Evolutionary conservation across 2,797 vertebrate species (phyloP), one percentile per base, ranked within the genome.

Genomic region (Gila robusta): DNA sequence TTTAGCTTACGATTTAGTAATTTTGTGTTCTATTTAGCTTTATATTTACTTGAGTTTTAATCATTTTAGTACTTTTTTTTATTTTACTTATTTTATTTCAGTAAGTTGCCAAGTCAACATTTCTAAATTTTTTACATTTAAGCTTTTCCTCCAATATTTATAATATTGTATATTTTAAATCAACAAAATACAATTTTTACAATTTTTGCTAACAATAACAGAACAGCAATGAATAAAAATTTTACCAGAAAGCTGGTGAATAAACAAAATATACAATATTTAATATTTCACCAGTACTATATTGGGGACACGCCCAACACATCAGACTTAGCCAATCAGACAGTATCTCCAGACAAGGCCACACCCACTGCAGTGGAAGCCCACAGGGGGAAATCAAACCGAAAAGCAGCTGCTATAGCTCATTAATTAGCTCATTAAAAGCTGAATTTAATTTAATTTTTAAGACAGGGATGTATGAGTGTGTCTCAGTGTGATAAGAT

Each of bases 401-500:
- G 32, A 77, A 26, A 23, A 74, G 26, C 72, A 54, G 72, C 59
- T 77, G 56, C 59, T 74, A 28, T 4, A 8, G 32, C 41, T 69
- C 44, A 69, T 64, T 66, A 83, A 49, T 64, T 49, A 67, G 41
- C 69, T 59, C 10, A 73, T 74, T 73, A 73, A 71, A 56, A 71
- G n/a, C 47, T n/a, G 23, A 83, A 83, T 39, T 47, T 64, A 62
- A 83, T 73, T 44, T 66, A 17, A 21, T 84, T 64, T 66, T 78
- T 56, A 32, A 32, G 35, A 44, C 17, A 79, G 32, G 10, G 44
- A 82, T 35, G 35, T 32, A 64, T 9, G 7, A 35, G 49, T 17
- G 17, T 78, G 83, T 59, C 47, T 72, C 32, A 62, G n/a, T 54
- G 14, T 7, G 52, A 82, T 73, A 23, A 59, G 52, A 84, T 52